Evolutionary conservation across 2,888 invertebrate genomes (phyloP), one percentile per base, ranked within the genome.

Genomic region (Caenorhabditis sp.): DNA sequence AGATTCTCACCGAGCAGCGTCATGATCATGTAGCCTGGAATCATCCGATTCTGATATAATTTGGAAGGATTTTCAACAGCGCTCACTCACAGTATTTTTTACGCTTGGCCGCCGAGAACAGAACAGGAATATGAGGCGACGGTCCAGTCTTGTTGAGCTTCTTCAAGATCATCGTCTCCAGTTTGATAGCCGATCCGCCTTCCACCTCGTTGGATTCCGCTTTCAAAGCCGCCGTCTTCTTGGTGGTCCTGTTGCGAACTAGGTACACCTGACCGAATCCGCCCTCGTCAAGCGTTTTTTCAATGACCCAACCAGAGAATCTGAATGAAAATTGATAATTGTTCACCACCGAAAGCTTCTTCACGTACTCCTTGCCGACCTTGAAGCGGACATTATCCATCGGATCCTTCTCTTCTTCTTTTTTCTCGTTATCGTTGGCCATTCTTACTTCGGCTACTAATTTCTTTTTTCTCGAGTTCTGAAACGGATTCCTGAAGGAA

Each of bases 131-230:
- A 69, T 89, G 89, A 8, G 84, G 80, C 47, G 72, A 67, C 18
- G 84, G 71, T 6, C 84, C 85, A 11, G 80, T 74, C n/a, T 80
- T 71, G 71, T 87, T 85, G 44, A 89, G 65, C n/a, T 80, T 69
- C 20, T 68, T 50, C 5, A 89, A 78, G 9, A 88, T 83, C 32
- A 53, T 11, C 24, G 84, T 78, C 81, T 89, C 89, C 37, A 89
- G 62, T 37, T 89, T 89, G 68, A 89, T 89, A 1, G 88, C 89
- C 13, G 86, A 82, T 65, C 89, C 89, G 15, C 89, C 89, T 53
- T 88, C 88, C 18, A 87, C 81, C 22, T 87, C 87, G 72, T 88
- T 89, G 18, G 89, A 83, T 55, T 89, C 89, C 1, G 89, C 89
- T 56, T 89, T 89, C 22, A 89, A 69, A 0, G 89, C 89, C 1